These are phyloP conservation scores for Aphrocallistes beatrix DNA, from an alignment of 37 sponge, comb jelly and placozoan genomes.

Conservation along the genomic window DNA sequence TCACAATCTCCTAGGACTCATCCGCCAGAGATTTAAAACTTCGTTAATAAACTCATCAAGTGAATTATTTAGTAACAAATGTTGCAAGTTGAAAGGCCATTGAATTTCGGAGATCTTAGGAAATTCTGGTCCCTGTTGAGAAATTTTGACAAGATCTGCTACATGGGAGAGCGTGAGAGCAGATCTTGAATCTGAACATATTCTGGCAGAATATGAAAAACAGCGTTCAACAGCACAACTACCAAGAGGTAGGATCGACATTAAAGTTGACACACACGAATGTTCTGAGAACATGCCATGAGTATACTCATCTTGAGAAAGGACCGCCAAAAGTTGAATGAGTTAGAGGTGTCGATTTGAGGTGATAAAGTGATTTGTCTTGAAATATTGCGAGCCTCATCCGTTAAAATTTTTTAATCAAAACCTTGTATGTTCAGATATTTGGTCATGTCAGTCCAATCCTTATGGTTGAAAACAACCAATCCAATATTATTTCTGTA, in stretches of 20 bases:
- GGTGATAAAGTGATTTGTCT: neutral
- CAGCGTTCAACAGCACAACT: neutral
- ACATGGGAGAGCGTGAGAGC: neutral
- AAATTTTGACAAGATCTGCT: constrained; percentile 2
- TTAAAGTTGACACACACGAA: neutral
- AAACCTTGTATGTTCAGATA: neutral
- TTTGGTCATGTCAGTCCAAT: neutral
- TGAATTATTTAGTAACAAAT: neutral
- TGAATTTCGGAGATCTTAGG: neutral
- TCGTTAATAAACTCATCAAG: neutral
- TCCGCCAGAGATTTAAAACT: neutral
- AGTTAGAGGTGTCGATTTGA: neutral
- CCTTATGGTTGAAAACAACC: neutral
- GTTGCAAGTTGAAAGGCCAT: no score
- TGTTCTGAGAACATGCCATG: neutral
- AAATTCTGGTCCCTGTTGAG: neutral
- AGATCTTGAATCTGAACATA: neutral
- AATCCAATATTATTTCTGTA: neutral
- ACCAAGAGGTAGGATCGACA: constrained; percentile 1
- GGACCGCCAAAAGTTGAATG: neutral
- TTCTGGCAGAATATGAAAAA: neutral
- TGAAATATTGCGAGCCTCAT: constrained; percentile 1
- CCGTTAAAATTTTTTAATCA: neutral
- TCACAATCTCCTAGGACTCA: neutral
- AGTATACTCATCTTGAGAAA: constrained; percentile 5